phyloP scores from a whole-genome alignment of 2,797 vertebrate genomes.

The Labroides dimidiatus region DNA sequence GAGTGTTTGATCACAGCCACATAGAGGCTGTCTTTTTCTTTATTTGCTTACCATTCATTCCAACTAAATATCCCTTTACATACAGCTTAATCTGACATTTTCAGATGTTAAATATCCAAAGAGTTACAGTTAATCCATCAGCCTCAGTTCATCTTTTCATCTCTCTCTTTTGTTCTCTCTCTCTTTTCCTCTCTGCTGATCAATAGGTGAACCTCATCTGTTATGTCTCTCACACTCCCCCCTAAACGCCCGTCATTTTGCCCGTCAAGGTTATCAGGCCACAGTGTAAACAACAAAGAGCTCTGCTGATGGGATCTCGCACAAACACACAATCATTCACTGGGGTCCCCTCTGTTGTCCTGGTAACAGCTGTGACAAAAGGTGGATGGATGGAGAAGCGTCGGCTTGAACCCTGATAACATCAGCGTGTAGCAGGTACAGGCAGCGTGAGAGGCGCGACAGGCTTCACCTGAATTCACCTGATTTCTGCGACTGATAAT shows the following conservation, averaged over 20 bases:
- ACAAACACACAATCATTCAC: conserved; percentile 25
- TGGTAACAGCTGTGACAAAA: conserved; percentile 46
- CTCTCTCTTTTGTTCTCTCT: conserved; percentile 6
- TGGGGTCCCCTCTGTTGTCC: conserved; percentile 32
- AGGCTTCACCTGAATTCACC: conserved; percentile 9
- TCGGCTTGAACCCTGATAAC: conserved; percentile 24
- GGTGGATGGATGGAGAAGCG: conserved; percentile 13
- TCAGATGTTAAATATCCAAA: too few relatives aligned
- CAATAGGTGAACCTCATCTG: not conserved
- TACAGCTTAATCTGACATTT: too few relatives aligned
- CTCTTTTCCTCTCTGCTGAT: not conserved
- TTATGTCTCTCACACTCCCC: conserved; percentile 29
- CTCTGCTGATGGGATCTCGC: conserved; percentile 34
- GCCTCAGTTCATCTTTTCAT: not conserved
- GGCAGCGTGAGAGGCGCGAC: conserved; percentile 1
- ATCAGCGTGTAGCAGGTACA: conserved; percentile 9
- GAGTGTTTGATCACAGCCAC: too few relatives aligned
- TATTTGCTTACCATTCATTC: too few relatives aligned
- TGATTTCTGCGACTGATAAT: not conserved
- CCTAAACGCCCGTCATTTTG: conserved; percentile 25
- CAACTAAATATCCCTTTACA: too few relatives aligned
- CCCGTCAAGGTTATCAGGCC: conserved; percentile 61
- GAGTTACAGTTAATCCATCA: not conserved
- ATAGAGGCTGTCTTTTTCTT: too few relatives aligned
- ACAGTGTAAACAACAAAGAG: conserved; percentile 43